Percentiles rank a stretch among this genome's conserved stretches.
These are phyloP conservation scores for Gastracanthus pulcherrimus DNA, from an alignment of 2,888 invertebrate genomes.

Conservation along the genomic window DNA sequence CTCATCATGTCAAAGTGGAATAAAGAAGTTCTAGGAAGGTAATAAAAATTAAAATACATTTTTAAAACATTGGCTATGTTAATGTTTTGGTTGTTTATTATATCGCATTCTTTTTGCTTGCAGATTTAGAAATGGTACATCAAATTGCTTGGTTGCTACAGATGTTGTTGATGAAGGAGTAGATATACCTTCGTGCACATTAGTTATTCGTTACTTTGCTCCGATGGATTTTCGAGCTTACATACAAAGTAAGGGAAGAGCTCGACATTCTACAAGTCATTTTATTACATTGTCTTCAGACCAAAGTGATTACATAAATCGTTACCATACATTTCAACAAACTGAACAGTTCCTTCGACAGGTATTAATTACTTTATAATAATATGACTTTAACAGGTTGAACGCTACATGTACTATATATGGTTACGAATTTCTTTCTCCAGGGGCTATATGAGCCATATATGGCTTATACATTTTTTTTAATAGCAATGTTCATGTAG, in stretches of 20 bases:
- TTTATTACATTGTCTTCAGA: slow-evolving; percentile 80
- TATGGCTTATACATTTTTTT: too few species aligned
- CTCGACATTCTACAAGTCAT: slow-evolving; percentile 82
- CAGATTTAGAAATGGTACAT: slow-evolving; percentile 80
- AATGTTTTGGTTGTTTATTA: slow-evolving; percentile 47
- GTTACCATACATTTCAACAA: slow-evolving; percentile 77
- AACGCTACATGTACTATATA: too few species aligned
- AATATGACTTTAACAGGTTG: too few species aligned
- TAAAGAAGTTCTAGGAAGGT: slow-evolving; percentile 79
- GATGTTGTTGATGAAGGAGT: slow-evolving; percentile 94
- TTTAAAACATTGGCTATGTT: slow-evolving; percentile 2
- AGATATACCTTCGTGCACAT: slow-evolving; percentile 89
- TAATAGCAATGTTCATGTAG: too few species aligned
- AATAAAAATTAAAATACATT: slow-evolving; percentile 33
- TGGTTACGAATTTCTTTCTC: too few species aligned
- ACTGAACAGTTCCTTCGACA: slow-evolving; percentile 80
- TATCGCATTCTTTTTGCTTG: slow-evolving; percentile 6
- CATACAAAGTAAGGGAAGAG: slow-evolving; percentile 94
- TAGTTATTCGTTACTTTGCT: slow-evolving; percentile 87
- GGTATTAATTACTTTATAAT: slow-evolving; percentile 68
- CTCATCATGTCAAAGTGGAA: slow-evolving; percentile 80
- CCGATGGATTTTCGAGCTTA: slow-evolving; percentile 88
- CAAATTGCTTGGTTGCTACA: slow-evolving; percentile 86
- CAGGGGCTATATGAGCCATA: too few species aligned
- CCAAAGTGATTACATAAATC: slow-evolving; percentile 70